Conservation (phyloP, 2,888 invertebrate species). For the Ophion ventricosus region DNA sequence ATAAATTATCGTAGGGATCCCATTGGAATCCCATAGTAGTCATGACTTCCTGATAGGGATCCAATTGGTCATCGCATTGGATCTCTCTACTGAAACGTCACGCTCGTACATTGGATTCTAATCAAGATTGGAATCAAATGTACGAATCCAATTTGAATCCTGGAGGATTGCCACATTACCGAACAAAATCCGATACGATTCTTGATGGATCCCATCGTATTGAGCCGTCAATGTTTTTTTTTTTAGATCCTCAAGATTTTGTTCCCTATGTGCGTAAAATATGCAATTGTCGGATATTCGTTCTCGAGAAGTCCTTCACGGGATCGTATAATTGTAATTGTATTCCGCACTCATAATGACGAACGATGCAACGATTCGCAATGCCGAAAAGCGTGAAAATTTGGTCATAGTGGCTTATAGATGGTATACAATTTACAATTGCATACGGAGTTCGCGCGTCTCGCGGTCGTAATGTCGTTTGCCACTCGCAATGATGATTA, state of each 20-base stretch:
- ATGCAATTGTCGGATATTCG: not conserved
- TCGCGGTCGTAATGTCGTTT: slow-evolving; percentile 45
- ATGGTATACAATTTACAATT: slow-evolving; percentile 50
- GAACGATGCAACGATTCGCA: slow-evolving; percentile 18
- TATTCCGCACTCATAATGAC: slow-evolving; percentile 26
- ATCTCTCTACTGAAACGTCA: too few relatives aligned
- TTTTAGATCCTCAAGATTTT: not conserved
- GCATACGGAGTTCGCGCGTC: slow-evolving; percentile 38
- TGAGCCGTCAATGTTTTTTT: not conserved
- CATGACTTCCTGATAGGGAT: too few relatives aligned
- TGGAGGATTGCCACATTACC: too few relatives aligned
- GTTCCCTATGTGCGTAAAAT: not conserved
- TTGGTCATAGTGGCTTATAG: slow-evolving; percentile 44
- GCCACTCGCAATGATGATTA: slow-evolving; percentile 48
- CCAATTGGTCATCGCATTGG: too few relatives aligned
- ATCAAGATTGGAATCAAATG: too few relatives aligned
- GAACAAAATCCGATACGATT: too few relatives aligned
- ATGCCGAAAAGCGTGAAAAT: slow-evolving; percentile 30
- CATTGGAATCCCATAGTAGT: too few relatives aligned
- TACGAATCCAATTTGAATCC: too few relatives aligned
- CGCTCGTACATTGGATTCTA: too few relatives aligned
- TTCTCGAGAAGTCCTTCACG: not conserved
- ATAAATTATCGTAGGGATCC: too few relatives aligned
- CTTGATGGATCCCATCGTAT: too few relatives aligned
- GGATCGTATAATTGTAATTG: not conserved